These are phyloP conservation scores for Periophthalmus modestus DNA, from an alignment of 2,113 vertebrate genomes.

Conservation along the genomic window DNA sequence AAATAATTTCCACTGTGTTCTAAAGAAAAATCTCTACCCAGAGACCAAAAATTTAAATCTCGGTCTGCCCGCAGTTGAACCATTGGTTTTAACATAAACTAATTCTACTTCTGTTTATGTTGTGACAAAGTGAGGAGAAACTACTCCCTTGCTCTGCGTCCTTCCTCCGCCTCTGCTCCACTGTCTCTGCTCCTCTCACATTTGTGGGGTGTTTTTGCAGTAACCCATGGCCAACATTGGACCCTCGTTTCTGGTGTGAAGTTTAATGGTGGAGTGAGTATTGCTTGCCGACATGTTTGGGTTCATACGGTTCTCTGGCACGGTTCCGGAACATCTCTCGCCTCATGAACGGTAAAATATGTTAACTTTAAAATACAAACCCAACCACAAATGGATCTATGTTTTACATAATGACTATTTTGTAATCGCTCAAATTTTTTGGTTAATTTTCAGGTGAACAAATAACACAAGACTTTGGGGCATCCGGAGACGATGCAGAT, in stretches of 20 bases:
- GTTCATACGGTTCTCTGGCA: conserved; percentile 91
- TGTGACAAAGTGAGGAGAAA: no score
- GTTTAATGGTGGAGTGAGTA: conserved; percentile 85
- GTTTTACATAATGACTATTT: no score
- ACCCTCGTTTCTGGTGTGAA: conserved; percentile 90
- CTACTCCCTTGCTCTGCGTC: no score
- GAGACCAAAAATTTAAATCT: no score
- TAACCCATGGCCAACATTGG: conserved; percentile 95
- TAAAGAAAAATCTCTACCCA: no score
- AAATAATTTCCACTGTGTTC: no score
- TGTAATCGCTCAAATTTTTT: not conserved
- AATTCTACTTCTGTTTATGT: no score
- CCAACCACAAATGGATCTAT: no score
- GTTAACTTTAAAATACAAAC: no score
- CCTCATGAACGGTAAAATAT: conserved; percentile 81
- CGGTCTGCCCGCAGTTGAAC: no score
- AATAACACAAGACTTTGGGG: conserved; percentile 88
- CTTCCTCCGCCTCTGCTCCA: no score
- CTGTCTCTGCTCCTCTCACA: not conserved
- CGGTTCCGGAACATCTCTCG: conserved; percentile 91
- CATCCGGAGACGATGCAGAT: conserved; percentile 92
- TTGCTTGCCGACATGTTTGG: conserved; percentile 92
- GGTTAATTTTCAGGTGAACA: conserved; percentile 73
- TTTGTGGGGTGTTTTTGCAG: conserved; percentile 56
- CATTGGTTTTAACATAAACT: no score